phyloP scores from a whole-genome alignment of 1,140 invertebrate genomes.

The Drosophila setifemur region DNA sequence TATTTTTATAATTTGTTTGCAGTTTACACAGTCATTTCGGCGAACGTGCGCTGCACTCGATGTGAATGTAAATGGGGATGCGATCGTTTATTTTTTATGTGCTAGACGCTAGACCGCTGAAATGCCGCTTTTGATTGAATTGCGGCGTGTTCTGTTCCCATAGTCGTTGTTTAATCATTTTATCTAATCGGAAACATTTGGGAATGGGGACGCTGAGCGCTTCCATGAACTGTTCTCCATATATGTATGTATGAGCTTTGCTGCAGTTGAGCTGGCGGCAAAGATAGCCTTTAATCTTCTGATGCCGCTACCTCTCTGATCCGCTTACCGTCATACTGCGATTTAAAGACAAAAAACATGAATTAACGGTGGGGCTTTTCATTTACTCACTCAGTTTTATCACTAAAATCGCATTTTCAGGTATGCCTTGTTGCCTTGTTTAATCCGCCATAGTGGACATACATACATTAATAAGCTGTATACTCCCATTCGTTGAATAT shows the following conservation, averaged over 20 bases:
- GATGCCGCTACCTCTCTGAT: slow-evolving; percentile 1
- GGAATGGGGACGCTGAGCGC: slow-evolving; percentile 30
- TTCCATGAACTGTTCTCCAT: neutral
- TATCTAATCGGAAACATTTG: slow-evolving; percentile 61
- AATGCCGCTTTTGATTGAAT: slow-evolving; percentile 58
- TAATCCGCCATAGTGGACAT: too few species aligned
- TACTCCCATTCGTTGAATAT: too few species aligned
- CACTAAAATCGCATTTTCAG: neutral
- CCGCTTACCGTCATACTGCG: slow-evolving; percentile 14
- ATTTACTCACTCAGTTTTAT: neutral
- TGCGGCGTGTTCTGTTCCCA: slow-evolving; percentile 26
- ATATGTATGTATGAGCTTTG: neutral
- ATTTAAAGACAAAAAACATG: slow-evolving; percentile 15
- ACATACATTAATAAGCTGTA: too few species aligned
- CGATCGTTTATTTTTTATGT: slow-evolving; percentile 19
- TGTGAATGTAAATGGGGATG: slow-evolving; percentile 5
- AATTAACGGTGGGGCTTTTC: slow-evolving; percentile 12
- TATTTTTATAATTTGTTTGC: slow-evolving; percentile 68
- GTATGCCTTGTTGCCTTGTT: too few species aligned
- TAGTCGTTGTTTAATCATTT: slow-evolving; percentile 60
- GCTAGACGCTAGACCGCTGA: slow-evolving; percentile 11
- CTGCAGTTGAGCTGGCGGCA: too few species aligned
- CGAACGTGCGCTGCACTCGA: slow-evolving; percentile 21
- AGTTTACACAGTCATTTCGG: slow-evolving; percentile 37
- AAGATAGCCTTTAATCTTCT: slow-evolving; percentile 21